Evolutionary conservation across 2,113 vertebrate species (phyloP).

Genomic region (Nothoprocta perdicaria): DNA sequence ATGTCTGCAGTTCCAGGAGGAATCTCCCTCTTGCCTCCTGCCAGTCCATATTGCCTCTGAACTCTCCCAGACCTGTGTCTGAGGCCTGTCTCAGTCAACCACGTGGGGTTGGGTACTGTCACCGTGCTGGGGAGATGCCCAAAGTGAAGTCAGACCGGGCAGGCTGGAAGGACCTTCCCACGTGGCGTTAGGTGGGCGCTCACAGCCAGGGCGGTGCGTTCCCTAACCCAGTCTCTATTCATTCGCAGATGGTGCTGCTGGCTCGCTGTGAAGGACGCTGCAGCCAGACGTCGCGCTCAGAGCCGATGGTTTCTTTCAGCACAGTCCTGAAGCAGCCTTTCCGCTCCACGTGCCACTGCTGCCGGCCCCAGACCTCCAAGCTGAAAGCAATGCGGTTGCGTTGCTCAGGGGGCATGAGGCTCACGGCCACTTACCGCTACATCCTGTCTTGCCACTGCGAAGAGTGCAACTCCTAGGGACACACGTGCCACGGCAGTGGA

Average conservation of each 20-base stretch:
- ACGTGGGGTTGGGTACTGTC: background rate
- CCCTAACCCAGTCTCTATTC: slow-evolving; percentile 7
- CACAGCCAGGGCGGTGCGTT: rapidly evolving
- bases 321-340: slow-evolving; percentile 95
- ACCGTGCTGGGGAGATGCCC: background rate
- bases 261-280: slow-evolving; percentile 96
- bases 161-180: background rate
- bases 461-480: slow-evolving; percentile 88
- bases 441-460: slow-evolving; percentile 97
- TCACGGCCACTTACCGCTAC: slow-evolving; percentile 96
- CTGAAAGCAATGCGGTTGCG: slow-evolving; percentile 94
- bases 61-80: background rate
- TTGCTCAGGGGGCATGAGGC: slow-evolving; percentile 89
- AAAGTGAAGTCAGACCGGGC: background rate
- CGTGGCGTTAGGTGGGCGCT: rapidly evolving
- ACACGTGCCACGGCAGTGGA: rapidly evolving
- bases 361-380: slow-evolving; percentile 95
- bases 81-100: background rate
- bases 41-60: rapidly evolving
- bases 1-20: background rate
- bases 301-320: slow-evolving; percentile 96
- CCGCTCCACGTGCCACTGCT: slow-evolving; percentile 93
- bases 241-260: slow-evolving; percentile 91
- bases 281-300: slow-evolving; percentile 91
- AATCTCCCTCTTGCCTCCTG: background rate